phyloP scores from a whole-genome alignment of 2,113 vertebrate genomes.

The Speoplatyrhinus poulsoni region DNA sequence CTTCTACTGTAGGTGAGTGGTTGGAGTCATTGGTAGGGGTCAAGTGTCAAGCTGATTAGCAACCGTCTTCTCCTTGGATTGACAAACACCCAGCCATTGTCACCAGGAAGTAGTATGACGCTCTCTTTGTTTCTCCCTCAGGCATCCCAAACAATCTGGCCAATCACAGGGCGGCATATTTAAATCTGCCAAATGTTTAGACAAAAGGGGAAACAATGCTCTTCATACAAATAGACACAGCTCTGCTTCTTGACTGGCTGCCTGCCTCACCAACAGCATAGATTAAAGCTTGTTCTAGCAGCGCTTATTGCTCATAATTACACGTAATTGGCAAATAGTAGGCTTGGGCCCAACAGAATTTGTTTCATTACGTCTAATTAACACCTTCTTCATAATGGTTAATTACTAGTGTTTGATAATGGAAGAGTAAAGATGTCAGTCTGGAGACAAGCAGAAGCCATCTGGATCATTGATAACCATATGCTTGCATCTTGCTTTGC shows the following conservation, averaged over 20 bases:
- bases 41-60: constrained; percentile 77
- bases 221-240: constrained; percentile 80
- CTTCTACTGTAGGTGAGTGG: constrained; percentile 66
- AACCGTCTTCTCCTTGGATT: constrained; percentile 72
- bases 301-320: constrained; percentile 91
- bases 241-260: constrained; percentile 59
- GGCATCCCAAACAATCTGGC: constrained; percentile 82
- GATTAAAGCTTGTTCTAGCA: constrained; percentile 48
- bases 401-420: constrained; percentile 96
- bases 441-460: constrained; percentile 87
- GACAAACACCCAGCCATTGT: constrained; percentile 76
- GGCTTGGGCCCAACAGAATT: constrained; percentile 91
- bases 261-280: constrained; percentile 37
- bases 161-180: constrained; percentile 87
- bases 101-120: constrained; percentile 72
- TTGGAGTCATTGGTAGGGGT: constrained; percentile 15
- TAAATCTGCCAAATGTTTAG: constrained; percentile 87
- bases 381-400: constrained; percentile 98
- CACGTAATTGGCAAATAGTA: constrained; percentile 94
- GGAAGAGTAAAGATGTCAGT: constrained; percentile 91
- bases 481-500: constrained; percentile 71
- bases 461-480: constrained; percentile 89
- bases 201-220: constrained; percentile 83
- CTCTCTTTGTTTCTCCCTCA: constrained; percentile 79
- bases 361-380: constrained; percentile 99